A percentile compares a stretch with the other conserved stretches of the same genome.
phyloP scores from a whole-genome alignment of 2,113 vertebrate genomes.

The Carlito syrichta region DNA sequence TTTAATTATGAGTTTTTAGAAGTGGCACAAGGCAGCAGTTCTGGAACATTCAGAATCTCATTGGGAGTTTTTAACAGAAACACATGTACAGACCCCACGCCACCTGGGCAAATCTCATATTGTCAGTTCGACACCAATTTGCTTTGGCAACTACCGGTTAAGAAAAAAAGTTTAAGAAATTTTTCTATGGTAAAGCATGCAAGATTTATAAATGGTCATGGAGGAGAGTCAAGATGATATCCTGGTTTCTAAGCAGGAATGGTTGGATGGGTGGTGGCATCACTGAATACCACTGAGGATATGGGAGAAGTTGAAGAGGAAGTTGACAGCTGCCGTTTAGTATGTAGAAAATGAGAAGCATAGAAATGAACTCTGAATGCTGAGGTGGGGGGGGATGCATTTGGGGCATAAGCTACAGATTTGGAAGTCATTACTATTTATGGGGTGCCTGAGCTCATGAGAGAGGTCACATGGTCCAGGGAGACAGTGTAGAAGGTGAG shows the following conservation, averaged over 20 bases:
- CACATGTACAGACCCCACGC: neutral
- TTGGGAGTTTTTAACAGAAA: neutral
- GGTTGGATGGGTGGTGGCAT: too few relatives aligned
- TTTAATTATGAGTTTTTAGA: neutral
- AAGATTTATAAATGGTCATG: neutral
- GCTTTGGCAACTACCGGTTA: neutral
- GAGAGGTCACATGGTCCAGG: too few relatives aligned
- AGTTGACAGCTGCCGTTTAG: neutral
- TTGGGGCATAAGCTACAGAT: neutral
- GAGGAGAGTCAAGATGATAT: neutral
- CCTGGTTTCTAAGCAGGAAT: neutral
- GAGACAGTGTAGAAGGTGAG: neutral
- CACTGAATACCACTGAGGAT: neutral
- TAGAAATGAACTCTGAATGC: neutral
- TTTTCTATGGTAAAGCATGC: neutral
- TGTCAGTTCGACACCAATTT: neutral
- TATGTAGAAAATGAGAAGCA: neutral
- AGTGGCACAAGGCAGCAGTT: neutral
- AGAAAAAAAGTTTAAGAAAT: neutral
- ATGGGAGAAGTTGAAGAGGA: neutral
- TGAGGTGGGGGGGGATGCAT: neutral
- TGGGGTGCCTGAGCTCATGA: too few relatives aligned
- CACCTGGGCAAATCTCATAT: neutral
- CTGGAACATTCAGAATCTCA: neutral
- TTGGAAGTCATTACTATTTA: neutral